Percentiles rank a stretch among this genome's conserved stretches.
phyloP scores from a whole-genome alignment of 2,797 vertebrate genomes.

The Arremon brunneinucha region DNA sequence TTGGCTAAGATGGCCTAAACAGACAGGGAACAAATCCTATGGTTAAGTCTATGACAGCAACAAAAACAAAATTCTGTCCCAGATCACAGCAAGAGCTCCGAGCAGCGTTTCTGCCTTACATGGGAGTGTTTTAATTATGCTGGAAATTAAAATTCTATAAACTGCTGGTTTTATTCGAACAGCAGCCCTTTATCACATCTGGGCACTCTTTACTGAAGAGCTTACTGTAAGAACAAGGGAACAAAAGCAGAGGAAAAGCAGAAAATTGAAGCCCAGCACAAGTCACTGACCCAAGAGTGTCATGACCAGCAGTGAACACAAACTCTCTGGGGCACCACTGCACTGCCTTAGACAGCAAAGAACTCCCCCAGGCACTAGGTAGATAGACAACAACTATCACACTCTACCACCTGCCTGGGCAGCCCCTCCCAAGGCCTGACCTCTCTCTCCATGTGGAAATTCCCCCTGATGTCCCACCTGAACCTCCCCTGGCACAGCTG shows the following conservation, averaged over 20 bases:
- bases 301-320: neutral
- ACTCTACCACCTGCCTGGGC: neutral
- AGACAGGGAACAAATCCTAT: slow-evolving; percentile 12
- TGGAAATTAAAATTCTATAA: slow-evolving; percentile 18
- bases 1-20: slow-evolving; percentile 7
- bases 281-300: neutral
- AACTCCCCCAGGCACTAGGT: neutral
- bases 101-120: neutral
- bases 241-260: neutral
- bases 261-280: neutral
- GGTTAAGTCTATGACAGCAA: neutral
- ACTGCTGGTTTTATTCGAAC: neutral
- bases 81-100: neutral
- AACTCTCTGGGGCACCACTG: accelerated
- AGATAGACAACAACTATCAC: neutral
- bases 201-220: neutral
- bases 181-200: slow-evolving; percentile 11
- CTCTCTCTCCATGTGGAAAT: neutral
- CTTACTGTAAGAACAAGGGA: neutral
- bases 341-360: neutral
- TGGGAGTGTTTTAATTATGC: neutral
- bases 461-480: neutral
- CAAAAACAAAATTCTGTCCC: neutral
- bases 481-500: neutral
- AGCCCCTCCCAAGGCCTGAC: neutral